Percentiles rank a stretch among this genome's conserved stretches.
phyloP scores from a whole-genome alignment of 2,797 vertebrate genomes.

The Melanitta fusca region DNA sequence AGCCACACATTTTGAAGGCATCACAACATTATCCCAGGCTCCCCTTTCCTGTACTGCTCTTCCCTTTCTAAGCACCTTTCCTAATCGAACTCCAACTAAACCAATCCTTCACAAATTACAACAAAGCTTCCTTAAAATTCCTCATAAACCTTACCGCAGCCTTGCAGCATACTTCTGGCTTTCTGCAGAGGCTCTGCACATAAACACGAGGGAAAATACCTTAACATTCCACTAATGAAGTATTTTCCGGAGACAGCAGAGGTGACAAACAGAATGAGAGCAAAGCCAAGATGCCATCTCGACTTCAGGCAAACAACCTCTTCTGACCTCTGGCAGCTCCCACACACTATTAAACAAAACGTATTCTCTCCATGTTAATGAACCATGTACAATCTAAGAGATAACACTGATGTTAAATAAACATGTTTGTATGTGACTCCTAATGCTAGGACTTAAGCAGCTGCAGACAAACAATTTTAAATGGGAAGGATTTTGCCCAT shows the following conservation, averaged over 20 bases:
- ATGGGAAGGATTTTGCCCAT: constrained; percentile 10
- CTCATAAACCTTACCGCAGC: neutral
- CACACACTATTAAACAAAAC: constrained; percentile 58
- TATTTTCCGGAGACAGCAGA: neutral
- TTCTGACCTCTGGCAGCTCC: constrained; percentile 57
- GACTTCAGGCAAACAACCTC: constrained; percentile 58
- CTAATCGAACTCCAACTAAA: neutral
- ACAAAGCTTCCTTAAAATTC: neutral
- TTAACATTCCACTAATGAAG: neutral
- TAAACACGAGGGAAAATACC: neutral
- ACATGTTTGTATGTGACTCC: constrained; percentile 40
- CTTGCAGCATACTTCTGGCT: constrained; percentile 4
- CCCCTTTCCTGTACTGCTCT: neutral
- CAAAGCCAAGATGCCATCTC: constrained; percentile 66
- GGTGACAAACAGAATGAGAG: constrained; percentile 41
- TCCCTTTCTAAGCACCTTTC: neutral
- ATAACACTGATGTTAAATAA: constrained; percentile 57
- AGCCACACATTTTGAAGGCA: neutral
- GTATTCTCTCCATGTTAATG: constrained; percentile 65
- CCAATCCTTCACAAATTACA: neutral
- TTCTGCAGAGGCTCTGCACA: neutral
- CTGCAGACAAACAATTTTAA: constrained; percentile 43
- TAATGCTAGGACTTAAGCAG: constrained; percentile 25
- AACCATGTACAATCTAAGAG: constrained; percentile 60
- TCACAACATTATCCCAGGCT: accelerated